Conservation (phyloP, 2,797 vertebrate species). For the Lepilemur ruficaudatus region DNA sequence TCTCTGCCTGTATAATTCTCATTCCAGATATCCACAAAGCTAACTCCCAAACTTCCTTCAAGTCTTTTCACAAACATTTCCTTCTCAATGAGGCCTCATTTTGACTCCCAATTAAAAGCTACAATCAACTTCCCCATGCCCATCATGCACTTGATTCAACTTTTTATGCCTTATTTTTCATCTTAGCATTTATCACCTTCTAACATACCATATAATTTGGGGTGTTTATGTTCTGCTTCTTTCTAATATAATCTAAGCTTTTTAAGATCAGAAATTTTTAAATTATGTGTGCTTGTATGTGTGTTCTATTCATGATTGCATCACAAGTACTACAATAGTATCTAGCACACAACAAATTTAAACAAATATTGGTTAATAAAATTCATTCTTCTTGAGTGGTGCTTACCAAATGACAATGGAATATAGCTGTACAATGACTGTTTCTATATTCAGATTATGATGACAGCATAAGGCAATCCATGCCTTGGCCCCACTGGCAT, state of each 20-base stretch:
- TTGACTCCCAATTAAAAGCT: neutral
- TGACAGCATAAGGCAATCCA: neutral
- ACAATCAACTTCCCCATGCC: neutral
- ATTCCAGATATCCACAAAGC: neutral
- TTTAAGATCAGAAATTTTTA: neutral
- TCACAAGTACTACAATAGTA: neutral
- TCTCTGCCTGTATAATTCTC: neutral
- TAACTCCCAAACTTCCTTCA: neutral
- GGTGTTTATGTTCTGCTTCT: neutral
- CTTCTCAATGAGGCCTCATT: neutral
- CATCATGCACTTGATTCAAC: neutral
- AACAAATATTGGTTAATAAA: neutral
- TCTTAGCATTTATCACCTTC: neutral
- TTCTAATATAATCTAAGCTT: neutral
- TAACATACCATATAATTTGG: neutral
- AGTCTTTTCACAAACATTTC: neutral
- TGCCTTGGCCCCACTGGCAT: neutral
- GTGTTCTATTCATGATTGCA: neutral
- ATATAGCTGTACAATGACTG: neutral
- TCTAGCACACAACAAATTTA: neutral
- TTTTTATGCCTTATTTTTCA: neutral
- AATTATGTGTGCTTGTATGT: neutral
- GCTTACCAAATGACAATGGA: neutral
- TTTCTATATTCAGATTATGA: neutral
- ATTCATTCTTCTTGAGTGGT: neutral